Evolutionary conservation across 2,888 invertebrate species (phyloP).

Genomic region (Aquatica leii): DNA sequence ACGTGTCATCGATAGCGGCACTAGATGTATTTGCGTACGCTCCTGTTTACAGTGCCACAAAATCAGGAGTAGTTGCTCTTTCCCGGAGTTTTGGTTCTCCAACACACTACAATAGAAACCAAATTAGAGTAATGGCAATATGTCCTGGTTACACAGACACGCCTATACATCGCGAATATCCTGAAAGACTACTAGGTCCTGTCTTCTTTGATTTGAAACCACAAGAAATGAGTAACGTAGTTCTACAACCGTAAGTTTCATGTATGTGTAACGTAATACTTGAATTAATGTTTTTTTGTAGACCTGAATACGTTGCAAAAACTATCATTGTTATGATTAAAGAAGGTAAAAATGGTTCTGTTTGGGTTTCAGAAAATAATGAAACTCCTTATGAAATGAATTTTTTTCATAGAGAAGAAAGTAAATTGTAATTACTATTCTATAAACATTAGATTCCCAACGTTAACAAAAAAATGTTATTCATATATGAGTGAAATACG

Average conservation of each 20-base stretch:
- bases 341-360: slow-evolving; percentile 1
- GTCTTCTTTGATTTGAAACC: too few species aligned
- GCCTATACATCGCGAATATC: too few species aligned
- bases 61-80: not conserved
- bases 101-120: not conserved
- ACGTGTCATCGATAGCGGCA: not conserved
- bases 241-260: too few species aligned
- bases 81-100: not conserved
- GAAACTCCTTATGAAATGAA: too few species aligned
- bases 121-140: slow-evolving; percentile 6
- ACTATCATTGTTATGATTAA: not conserved
- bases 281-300: not conserved
- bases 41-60: slow-evolving; percentile 5
- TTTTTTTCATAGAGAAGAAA: too few species aligned
- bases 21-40: not conserved
- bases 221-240: too few species aligned
- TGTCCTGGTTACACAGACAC: not conserved
- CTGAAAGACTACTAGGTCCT: too few species aligned
- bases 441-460: too few species aligned
- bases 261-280: too few species aligned
- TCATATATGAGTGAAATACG: too few species aligned
- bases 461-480: too few species aligned
- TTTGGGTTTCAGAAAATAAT: not conserved
- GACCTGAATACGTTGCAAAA: not conserved
- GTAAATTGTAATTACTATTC: too few species aligned